Evolutionary conservation across 2,888 invertebrate genomes (phyloP).

Genomic region (Anticlea derivata): DNA sequence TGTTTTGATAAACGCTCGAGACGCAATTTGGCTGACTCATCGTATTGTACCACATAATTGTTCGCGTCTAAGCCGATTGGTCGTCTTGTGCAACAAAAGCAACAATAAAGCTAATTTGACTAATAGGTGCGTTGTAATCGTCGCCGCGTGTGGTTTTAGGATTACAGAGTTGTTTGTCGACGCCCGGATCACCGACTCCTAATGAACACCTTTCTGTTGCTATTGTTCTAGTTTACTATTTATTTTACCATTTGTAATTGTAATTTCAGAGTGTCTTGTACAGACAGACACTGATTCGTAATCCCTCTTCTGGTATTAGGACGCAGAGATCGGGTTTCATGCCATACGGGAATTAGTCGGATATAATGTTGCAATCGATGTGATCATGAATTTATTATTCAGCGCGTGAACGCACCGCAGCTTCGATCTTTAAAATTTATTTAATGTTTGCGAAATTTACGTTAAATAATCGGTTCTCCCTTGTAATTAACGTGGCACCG

Average conservation of each 20-base stretch:
- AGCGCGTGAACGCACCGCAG: slow-evolving; percentile 68
- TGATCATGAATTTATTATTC: slow-evolving; percentile 73
- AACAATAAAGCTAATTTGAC: slow-evolving; percentile 84
- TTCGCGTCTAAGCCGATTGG: slow-evolving; percentile 77
- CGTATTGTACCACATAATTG: slow-evolving; percentile 80
- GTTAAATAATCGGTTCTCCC: slow-evolving; percentile 75
- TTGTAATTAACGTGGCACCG: slow-evolving; percentile 76
- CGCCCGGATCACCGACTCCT: slow-evolving; percentile 54
- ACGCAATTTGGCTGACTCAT: slow-evolving; percentile 80
- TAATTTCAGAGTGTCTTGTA: slow-evolving; percentile 30
- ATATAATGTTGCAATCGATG: slow-evolving; percentile 44
- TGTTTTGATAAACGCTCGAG: slow-evolving; percentile 80
- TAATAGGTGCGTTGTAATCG: slow-evolving; percentile 83
- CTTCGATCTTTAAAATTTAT: slow-evolving; percentile 70
- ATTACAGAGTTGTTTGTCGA: slow-evolving; percentile 69
- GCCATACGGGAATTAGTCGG: slow-evolving; percentile 24
- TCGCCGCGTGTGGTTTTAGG: slow-evolving; percentile 81
- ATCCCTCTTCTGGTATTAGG: slow-evolving; percentile 1
- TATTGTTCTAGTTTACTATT: slow-evolving; percentile 71
- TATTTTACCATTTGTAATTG: slow-evolving; percentile 44
- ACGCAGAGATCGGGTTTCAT: slow-evolving; percentile 9
- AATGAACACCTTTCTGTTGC: slow-evolving; percentile 70
- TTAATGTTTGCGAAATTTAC: slow-evolving; percentile 78
- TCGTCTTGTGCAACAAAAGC: slow-evolving; percentile 70
- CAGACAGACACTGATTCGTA: slow-evolving; percentile 1